Conservation (phyloP, 1,140 invertebrate genomes). For the Achatina immaculata region DNA sequence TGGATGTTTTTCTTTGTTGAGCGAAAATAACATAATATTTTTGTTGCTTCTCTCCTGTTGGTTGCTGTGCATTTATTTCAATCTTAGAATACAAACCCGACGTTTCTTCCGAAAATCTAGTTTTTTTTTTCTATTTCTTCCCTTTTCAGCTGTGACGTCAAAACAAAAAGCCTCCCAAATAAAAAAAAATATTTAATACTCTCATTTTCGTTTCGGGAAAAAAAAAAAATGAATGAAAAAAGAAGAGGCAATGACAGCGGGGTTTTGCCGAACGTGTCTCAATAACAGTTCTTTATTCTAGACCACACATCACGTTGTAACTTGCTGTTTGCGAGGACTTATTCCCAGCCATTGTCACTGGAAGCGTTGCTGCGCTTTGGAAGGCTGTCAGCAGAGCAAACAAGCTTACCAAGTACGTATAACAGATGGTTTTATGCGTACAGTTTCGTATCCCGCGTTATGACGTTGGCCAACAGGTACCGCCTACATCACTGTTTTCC, state of each 20-base stretch:
- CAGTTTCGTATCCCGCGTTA: background rate
- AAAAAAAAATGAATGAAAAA: too few species aligned
- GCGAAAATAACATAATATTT: too few species aligned
- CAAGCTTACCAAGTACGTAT: background rate
- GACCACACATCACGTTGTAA: background rate
- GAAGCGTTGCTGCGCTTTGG: background rate
- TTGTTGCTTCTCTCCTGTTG: too few species aligned
- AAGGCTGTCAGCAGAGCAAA: background rate
- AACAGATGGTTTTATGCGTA: background rate
- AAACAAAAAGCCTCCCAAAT: too few species aligned
- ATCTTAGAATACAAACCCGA: too few species aligned
- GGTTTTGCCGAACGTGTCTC: background rate
- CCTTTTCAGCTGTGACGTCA: too few species aligned
- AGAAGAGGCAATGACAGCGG: background rate
- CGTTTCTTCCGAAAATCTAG: too few species aligned
- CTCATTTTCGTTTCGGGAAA: too few species aligned
- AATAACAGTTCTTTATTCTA: background rate
- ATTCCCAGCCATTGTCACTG: background rate
- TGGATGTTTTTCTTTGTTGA: too few species aligned
- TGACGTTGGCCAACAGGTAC: background rate
- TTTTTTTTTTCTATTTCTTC: too few species aligned
- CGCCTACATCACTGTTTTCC: constrained; percentile 1
- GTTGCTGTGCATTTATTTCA: too few species aligned
- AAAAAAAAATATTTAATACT: too few species aligned
- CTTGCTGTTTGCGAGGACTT: background rate